Evolutionary conservation across 2,113 vertebrate species (phyloP).

Genomic region (Atrichornis clamosus): DNA sequence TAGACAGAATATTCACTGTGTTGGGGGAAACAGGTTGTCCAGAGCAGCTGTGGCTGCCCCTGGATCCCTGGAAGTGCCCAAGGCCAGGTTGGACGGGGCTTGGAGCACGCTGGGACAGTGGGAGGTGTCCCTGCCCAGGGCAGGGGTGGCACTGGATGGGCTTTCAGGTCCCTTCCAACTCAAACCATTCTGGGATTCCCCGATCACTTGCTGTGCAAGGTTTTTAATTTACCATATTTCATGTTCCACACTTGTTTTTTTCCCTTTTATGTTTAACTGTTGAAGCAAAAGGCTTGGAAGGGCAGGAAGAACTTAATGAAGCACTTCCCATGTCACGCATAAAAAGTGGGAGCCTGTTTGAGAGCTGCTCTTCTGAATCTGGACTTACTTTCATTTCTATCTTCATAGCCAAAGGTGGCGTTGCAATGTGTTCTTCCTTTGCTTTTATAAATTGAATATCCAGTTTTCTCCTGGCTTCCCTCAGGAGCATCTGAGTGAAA

Average conservation of each 20-base stretch:
- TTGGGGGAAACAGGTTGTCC: background rate
- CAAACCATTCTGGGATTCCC: background rate
- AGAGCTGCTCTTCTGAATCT: background rate
- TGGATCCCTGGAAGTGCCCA: background rate
- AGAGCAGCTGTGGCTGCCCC: background rate
- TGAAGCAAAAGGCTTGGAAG: background rate
- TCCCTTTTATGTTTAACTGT: background rate
- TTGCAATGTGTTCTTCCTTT: background rate
- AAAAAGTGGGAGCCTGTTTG: background rate
- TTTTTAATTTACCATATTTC: background rate
- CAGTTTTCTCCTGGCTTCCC: background rate
- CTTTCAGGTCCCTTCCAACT: accelerated
- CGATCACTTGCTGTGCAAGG: background rate
- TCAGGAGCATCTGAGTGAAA: background rate
- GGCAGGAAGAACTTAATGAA: background rate
- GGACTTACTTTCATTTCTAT: background rate
- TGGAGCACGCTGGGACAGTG: background rate
- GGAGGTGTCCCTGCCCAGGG: background rate
- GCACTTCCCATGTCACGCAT: background rate
- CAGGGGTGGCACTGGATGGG: background rate
- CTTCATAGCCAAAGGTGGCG: background rate
- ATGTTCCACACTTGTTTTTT: background rate
- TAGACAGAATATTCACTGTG: background rate
- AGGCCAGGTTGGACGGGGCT: background rate
- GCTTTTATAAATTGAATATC: background rate